Base-by-base conservation (phyloP, 2,113 vertebrate species). In the Orientallactaga bullata region DNA sequence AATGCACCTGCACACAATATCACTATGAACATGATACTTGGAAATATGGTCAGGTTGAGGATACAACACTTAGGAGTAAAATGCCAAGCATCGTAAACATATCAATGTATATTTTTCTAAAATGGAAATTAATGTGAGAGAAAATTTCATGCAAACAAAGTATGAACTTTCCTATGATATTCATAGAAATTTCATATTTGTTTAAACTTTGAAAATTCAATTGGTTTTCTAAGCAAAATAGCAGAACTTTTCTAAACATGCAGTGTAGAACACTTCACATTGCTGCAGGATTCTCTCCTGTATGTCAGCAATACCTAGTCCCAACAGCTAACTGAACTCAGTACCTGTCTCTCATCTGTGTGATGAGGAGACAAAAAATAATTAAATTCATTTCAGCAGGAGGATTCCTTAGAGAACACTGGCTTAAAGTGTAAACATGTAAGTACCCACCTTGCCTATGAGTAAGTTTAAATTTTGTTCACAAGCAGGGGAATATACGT, bases 401-500 rank as follows among this genome's bases (percentile, higher is more conserved):
- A 88, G 37, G 88, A 76, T 88, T 32, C 16, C 86, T 86, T 37
- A 55, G 42, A 35, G 30, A 79, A 39, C 21, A 20, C 30, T 72
- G 24, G 9, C 13, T 88, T 83, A 89, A 39, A 77, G 5, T 2
- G 17, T 76, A 12, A 78, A 11, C 28, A 23, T n/a, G 1, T 15
- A 18, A 55, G 26, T 78, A 18, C 60, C 7, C 1, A 37, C 21
- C 13, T 42, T 58, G 42, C 12, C 35, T 39, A 3, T 58, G 30
- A 85, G 47, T 68, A 6, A 32, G 23, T 81, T 68, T 88, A 85
- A 55, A 37, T 74, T 68, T 87, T 78, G 9, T 90, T 90, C 85
- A 4, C 73, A 61, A 90, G 15, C 16, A 37, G 8, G 12, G 28
- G 18, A 74, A 32, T 15, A 76, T 26, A 81, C 16, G 85, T 84